Base-by-base conservation (phyloP, 2,113 vertebrate species). In the Emydocephalus ijimae region DNA sequence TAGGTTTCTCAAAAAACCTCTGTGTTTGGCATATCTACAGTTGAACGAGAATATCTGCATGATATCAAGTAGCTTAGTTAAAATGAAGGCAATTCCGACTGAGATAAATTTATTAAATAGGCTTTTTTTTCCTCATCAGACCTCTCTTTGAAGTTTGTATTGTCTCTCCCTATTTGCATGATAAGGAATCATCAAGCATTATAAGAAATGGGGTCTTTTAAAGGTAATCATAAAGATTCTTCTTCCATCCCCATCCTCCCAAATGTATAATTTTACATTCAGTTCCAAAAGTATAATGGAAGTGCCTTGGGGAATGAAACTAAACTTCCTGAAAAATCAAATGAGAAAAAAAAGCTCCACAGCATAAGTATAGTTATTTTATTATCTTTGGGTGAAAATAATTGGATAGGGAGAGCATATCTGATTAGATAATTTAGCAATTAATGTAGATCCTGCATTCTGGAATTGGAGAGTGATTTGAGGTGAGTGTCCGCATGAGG, bases 41-140 rank as follows among this genome's bases (percentile, higher is more conserved):
- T 90, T 95, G 87, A 87, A 20, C 86, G 69, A 8, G 93, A 89
- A 89, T 94, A 18, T 89, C 61, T 92, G 39, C 48, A 54, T 85
- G 52, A 94, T 95, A 96, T 96, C 94, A 95, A 96, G 95, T 90
- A 39, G 94, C 87, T 3, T 94, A 95, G 94, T 69, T 94, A 96
- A 95, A 94, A 87, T 61, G 15, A 21, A 87, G 9, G 92, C 91
- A 91, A 89, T 0, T 5, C 57, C 14, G 85, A 94, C 89, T 89
- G 94, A 94, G 95, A 93, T 94, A 94, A 91, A 95, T 95, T 91
- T 92, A 94, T 93, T 95, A 94, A 96, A 94, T 93, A 92, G 20
- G 64, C 90, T 95, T 94, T 93, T 69, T 69, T 69, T 29, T n/a
- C 87, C 57, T 61, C 90, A 91, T 45, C 93, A 92, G 88, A 93